A percentile compares a stretch with the other conserved stretches of the same genome.
Conservation (phyloP, 2,888 invertebrate genomes). For the Gari tellinella region DNA sequence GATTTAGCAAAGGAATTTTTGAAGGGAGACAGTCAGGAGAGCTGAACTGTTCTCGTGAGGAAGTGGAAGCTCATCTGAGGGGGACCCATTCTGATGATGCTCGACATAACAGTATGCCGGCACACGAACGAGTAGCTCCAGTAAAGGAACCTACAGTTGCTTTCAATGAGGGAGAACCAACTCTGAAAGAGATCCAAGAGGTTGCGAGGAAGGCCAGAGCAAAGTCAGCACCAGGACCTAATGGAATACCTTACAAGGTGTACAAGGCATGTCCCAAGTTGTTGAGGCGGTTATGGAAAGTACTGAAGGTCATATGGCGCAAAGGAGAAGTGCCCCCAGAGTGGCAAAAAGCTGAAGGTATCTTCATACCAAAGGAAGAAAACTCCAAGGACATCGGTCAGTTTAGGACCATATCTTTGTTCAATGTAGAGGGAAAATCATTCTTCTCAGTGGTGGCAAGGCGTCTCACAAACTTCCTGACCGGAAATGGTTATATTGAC, state of each 20-base stretch:
- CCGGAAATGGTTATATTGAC: background rate
- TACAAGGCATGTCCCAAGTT: background rate
- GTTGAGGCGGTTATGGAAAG: background rate
- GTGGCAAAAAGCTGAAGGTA: background rate
- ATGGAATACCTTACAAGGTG: conserved; percentile 1
- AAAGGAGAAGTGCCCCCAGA: background rate
- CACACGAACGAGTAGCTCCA: too few relatives aligned
- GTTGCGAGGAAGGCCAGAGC: too few relatives aligned
- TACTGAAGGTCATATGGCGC: background rate
- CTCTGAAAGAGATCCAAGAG: too few relatives aligned
- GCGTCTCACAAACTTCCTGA: background rate
- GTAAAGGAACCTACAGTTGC: too few relatives aligned
- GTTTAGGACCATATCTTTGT: background rate
- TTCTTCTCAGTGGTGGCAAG: background rate
- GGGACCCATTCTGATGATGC: too few relatives aligned
- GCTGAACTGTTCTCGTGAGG: too few relatives aligned
- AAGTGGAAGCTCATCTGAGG: too few relatives aligned
- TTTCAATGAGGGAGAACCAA: too few relatives aligned
- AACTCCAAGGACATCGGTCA: background rate
- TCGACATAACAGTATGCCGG: too few relatives aligned
- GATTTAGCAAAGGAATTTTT: too few relatives aligned
- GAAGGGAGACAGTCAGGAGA: too few relatives aligned
- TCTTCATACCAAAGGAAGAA: background rate
- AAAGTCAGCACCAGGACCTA: background rate
- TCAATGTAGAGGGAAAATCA: background rate